Conservation (phyloP, 2,113 vertebrate species). For the Phycodurus eques region DNA sequence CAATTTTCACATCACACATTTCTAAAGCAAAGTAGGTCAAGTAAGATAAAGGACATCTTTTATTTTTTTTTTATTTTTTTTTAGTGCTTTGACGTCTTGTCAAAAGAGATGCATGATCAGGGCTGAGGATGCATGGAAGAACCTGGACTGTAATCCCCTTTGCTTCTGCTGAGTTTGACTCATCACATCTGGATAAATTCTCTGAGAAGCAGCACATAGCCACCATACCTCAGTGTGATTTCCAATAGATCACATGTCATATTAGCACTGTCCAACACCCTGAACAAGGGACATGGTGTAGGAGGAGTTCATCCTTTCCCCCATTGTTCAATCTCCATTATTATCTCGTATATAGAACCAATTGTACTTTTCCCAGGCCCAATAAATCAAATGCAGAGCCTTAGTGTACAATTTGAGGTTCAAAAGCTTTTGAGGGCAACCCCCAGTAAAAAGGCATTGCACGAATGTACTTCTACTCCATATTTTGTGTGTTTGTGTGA, state of each 20-base stretch:
- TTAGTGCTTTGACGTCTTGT: not conserved
- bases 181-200: slow-evolving; percentile 35
- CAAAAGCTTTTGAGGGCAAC: not conserved
- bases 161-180: slow-evolving; percentile 25
- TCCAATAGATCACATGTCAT: slow-evolving; percentile 30
- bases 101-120: slow-evolving; percentile 8
- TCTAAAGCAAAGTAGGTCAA: not conserved
- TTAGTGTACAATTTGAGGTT: not conserved
- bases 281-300: not conserved
- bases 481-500: not conserved
- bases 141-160: slow-evolving; percentile 13
- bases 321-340: not conserved
- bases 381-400: not conserved
- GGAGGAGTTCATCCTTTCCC: not conserved
- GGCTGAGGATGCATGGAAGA: slow-evolving; percentile 7
- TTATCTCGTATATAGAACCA: not conserved
- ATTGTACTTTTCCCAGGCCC: not conserved
- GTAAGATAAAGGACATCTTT: not conserved
- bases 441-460: not conserved
- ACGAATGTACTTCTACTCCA: not conserved
- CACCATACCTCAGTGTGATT: slow-evolving; percentile 7
- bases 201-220: slow-evolving; percentile 26
- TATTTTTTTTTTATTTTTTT: not conserved
- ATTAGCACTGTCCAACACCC: slow-evolving; percentile 9
- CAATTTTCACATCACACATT: too few relatives aligned